Base-by-base conservation (phyloP, 2,888 invertebrate species). In the Eulithis prunata region DNA sequence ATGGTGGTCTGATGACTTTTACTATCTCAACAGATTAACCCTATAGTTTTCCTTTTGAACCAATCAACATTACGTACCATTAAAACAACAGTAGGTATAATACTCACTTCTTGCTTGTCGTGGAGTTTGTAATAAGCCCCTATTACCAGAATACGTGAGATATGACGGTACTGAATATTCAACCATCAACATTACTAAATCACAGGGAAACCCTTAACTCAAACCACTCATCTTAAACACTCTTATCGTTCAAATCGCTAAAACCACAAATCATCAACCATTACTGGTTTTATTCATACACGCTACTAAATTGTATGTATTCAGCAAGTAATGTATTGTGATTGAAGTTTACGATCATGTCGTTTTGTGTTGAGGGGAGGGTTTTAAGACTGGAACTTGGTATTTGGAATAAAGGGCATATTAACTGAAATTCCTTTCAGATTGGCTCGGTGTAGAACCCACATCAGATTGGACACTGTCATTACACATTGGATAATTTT, bases 391-490 rank as follows among this genome's bases (percentile, higher is more conserved):
- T 64, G 76, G 79, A 78, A 75, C 72, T 78, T 71, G 75, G 77
- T 80, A 80, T 81, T 83, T 78, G 75, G 78, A 78, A 82, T 87
- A 86, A 84, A 80, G 80, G 81, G 62, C 83, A 83, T 87, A 88
- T 87, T 87, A 89, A 85, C 84, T 83, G 83, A 78, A 85, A 89
- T 89, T 87, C 88, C 88, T 85, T 84, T 84, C 82, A 84, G 83
- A 87, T 87, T 87, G 87, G 82, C 85, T 74, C 76, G 68, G 78
- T 77, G 75, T 75, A 79, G 85, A 21, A 89, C 89, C 90, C 88
- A 88, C 82, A 83, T 90, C 89, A 88, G 81, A 82, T 85, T 79
- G 86, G 87, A 85, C 86, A 84, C 82, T 87, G 88, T 87, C 89
- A 87, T 89, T 90, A 89, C 84, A 86, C 82, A 85, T 83, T 81